A percentile compares a stretch with the other conserved stretches of the same genome.
phyloP scores from a whole-genome alignment of 2,113 vertebrate species.

The Eudyptes chrysolophus region DNA sequence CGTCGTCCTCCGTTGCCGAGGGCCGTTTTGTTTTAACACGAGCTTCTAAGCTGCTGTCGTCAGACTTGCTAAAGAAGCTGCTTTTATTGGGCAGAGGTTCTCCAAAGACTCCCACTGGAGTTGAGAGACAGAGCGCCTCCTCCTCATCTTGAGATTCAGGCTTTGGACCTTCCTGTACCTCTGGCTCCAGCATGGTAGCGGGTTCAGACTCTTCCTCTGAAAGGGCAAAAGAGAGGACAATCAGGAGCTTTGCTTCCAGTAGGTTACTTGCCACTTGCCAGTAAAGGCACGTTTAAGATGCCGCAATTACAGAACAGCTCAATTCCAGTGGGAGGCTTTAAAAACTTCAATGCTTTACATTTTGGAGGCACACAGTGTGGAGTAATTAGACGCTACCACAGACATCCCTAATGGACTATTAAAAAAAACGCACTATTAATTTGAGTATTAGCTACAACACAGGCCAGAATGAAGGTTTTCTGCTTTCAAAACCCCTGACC shows the following conservation, averaged over 20 bases:
- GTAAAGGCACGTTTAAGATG: not conserved
- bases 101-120: conserved; percentile 74
- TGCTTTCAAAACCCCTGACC: conserved; percentile 22
- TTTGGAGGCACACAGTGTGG: conserved; percentile 10
- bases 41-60: conserved; percentile 71
- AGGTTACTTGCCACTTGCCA: not conserved
- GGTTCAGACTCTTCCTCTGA: conserved; percentile 67
- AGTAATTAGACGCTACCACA: conserved; percentile 54
- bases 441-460: conserved; percentile 35
- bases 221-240: not conserved
- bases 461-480: not conserved
- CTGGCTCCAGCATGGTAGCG: conserved; percentile 58
- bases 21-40: conserved; percentile 66
- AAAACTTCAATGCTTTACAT: conserved; percentile 33
- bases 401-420: conserved; percentile 48
- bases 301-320: conserved; percentile 27
- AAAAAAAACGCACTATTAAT: conserved; percentile 34
- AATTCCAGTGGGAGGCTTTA: conserved; percentile 24
- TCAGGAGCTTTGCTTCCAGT: not conserved
- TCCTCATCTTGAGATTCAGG: conserved; percentile 67
- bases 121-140: conserved; percentile 60
- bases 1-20: conserved; percentile 63
- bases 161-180: conserved; percentile 60
- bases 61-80: conserved; percentile 49
- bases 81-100: conserved; percentile 34